Base-by-base conservation (phyloP, 2,113 vertebrate species). In the Lamprotornis superbus region DNA sequence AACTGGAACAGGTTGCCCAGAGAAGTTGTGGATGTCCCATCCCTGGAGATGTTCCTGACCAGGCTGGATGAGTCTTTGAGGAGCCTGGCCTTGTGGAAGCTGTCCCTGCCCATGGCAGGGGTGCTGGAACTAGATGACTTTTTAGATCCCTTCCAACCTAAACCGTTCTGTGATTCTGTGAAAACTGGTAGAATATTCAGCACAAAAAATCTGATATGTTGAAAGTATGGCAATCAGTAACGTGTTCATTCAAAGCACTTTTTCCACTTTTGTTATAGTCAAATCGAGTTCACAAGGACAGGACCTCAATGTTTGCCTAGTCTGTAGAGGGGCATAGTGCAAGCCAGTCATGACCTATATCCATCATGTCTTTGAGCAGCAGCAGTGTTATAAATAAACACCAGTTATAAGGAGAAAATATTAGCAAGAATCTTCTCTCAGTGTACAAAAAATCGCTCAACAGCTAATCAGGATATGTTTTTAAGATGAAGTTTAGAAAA, bases 51-150 rank as follows among this genome's bases (percentile, higher is more conserved):
- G 39, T 39, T 46, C 17, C n/a, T 39, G 28, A 42, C 4, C 7
- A n/a, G 30, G 16, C 11, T 53, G 28, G 22, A 60, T n/a, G 46
- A 42, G 7, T 22, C 23, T 52, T 74, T 25, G 21, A 52, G 14
- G 22, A 68, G 12, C 18, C 9, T 44, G 35, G 21, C 46, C 20
- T 47, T 1, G 0, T 82, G n/a, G n/a, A 46, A 82, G 5, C 4
- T 52, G 10, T 52, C 28, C 15, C 28, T 39, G 28, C 5, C 20
- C 16, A 25, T 1, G 3, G n/a, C 20, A 82, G 28, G 52, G 15
- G 21, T 11, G 4, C 10, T n/a, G 13, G 53, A 75, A 25, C 12
- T 22, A 15, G 4, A 15, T 30, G 6, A 35, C 4, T 7, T 68
- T 60, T 60, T 40, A 53, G 6, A 9, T 55, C 2, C 12, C 11